Evolutionary conservation across 2,797 vertebrate genomes (phyloP).

Genomic region (Cottoperca gobio): DNA sequence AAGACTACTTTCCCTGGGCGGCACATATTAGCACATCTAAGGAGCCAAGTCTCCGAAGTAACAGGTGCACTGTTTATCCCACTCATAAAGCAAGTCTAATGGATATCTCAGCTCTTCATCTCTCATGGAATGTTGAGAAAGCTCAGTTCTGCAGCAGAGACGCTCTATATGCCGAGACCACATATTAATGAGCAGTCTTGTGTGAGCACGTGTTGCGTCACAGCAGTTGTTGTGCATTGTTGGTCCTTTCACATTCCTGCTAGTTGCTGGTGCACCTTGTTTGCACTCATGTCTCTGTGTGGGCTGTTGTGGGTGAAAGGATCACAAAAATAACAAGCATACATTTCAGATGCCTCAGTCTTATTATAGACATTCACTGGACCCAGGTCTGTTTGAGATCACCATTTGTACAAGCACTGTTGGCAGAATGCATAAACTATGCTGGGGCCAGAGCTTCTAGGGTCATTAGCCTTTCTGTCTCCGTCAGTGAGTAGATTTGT

Average conservation of each 20-base stretch:
- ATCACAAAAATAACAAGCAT: slow-evolving; percentile 18
- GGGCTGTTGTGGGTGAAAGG: not conserved
- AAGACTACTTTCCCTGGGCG: slow-evolving; percentile 25
- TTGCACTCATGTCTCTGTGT: slow-evolving; percentile 5
- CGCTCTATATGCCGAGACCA: not conserved
- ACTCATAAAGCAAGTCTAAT: slow-evolving; percentile 16
- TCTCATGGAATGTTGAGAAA: slow-evolving; percentile 4
- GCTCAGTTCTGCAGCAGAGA: not conserved
- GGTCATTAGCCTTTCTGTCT: slow-evolving; percentile 45
- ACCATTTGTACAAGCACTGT: not conserved
- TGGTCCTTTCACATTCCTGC: not conserved
- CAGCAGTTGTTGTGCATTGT: not conserved
- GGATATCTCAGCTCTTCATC: slow-evolving; percentile 22
- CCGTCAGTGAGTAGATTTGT: slow-evolving; percentile 40
- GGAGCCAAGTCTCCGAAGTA: slow-evolving; percentile 34
- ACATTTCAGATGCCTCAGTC: not conserved
- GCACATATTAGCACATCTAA: slow-evolving; percentile 52
- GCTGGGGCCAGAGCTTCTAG: not conserved
- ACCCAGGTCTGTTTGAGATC: slow-evolving; percentile 9
- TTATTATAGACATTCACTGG: not conserved
- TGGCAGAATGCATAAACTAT: slow-evolving; percentile 18
- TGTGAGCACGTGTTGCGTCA: not conserved
- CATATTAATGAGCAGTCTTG: not conserved
- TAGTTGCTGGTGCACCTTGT: slow-evolving; percentile 8
- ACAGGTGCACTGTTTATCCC: slow-evolving; percentile 46